Percentiles rank a stretch among this genome's conserved stretches.
Evolutionary conservation across 53 echinoderm and acorn worm genomes (phyloP).

Genomic region (Echinometra lucunter): DNA sequence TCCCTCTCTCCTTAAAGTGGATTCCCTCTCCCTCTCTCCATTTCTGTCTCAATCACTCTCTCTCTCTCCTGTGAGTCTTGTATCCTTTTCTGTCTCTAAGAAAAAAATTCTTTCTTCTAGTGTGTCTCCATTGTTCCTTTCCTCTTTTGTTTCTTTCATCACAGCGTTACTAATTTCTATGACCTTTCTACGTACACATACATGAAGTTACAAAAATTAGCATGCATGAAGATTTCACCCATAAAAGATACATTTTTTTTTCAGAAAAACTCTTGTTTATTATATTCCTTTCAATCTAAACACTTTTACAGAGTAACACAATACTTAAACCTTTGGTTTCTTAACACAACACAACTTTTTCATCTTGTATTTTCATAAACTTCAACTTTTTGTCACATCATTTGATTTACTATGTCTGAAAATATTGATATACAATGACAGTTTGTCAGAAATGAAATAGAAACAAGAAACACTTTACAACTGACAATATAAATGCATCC

Average conservation of each 20-base stretch:
- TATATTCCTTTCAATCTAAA: slow-evolving; percentile 34
- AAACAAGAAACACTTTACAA: background rate
- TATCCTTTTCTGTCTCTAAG: too few relatives aligned
- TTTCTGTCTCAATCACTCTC: too few relatives aligned
- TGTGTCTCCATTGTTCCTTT: too few relatives aligned
- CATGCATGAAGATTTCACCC: too few relatives aligned
- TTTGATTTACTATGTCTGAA: background rate
- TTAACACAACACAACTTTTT: background rate
- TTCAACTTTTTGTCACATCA: background rate
- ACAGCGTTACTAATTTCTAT: too few relatives aligned
- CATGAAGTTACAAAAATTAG: too few relatives aligned
- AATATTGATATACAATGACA: background rate
- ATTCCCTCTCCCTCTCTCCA: too few relatives aligned
- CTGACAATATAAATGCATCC: background rate
- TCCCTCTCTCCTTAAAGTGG: too few relatives aligned
- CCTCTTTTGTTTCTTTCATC: too few relatives aligned
- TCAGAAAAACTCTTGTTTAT: slow-evolving; percentile 41
- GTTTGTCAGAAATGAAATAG: background rate
- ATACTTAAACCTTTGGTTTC: slow-evolving; percentile 32
- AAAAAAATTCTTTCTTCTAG: too few relatives aligned
- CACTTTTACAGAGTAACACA: slow-evolving; percentile 5
- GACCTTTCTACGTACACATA: too few relatives aligned
- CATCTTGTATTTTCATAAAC: background rate
- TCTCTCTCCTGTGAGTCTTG: too few relatives aligned
- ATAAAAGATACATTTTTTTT: background rate